Evolutionary conservation across 2,113 vertebrate species (phyloP).

Genomic region (Crypturellus undulatus): DNA sequence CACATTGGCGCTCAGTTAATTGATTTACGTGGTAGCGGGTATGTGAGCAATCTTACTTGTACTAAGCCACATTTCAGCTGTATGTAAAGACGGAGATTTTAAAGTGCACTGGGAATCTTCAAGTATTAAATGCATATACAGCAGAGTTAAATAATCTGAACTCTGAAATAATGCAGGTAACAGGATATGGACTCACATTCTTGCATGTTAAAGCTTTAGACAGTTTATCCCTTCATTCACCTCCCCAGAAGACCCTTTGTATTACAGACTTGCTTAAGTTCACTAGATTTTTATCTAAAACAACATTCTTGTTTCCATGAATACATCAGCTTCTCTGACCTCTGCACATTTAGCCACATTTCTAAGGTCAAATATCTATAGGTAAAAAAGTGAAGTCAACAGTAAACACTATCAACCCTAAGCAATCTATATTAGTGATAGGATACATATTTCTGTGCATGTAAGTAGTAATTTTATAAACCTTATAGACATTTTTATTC

Average conservation of each 20-base stretch:
- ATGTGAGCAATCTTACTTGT: not conserved
- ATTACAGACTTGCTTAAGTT: conserved; percentile 61
- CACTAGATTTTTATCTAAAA: conserved; percentile 71
- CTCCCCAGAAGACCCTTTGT: conserved; percentile 67
- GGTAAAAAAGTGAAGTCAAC: conserved; percentile 41
- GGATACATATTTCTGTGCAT: not conserved
- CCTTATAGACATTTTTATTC: not conserved
- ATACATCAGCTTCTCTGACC: conserved; percentile 56
- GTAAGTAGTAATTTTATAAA: not conserved
- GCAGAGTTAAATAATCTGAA: conserved; percentile 21
- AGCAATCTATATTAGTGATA: not conserved
- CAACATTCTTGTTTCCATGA: conserved; percentile 65
- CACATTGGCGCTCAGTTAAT: not conserved
- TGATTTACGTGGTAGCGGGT: accelerated
- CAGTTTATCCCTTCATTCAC: conserved; percentile 66
- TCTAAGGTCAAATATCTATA: conserved; percentile 48
- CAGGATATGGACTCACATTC: conserved; percentile 43
- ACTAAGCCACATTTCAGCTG: not conserved
- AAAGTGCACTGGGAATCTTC: conserved; percentile 18
- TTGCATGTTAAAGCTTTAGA: conserved; percentile 50
- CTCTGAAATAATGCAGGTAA: conserved; percentile 60
- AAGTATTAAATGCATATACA: conserved; percentile 33
- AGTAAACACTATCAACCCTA: conserved; percentile 49
- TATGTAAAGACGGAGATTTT: not conserved
- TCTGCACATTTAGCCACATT: conserved; percentile 56